phyloP scores from a whole-genome alignment of 2,888 invertebrate species.

The Idaea biselata region DNA sequence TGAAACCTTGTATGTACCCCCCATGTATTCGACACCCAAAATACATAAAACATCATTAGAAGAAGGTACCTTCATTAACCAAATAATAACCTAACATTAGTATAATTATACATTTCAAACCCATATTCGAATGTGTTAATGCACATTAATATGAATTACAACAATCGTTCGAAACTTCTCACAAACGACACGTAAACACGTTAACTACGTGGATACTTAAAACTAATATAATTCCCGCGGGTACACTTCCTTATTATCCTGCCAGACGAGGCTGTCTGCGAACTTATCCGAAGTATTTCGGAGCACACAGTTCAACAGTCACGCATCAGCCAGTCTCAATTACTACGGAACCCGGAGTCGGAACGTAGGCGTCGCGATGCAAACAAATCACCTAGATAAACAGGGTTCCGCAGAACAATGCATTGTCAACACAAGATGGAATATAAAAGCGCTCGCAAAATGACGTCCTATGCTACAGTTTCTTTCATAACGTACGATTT shows the following conservation, averaged over 20 bases:
- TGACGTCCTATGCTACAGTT: slow-evolving; percentile 40
- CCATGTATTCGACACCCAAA: too few relatives aligned
- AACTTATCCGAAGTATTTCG: slow-evolving; percentile 36
- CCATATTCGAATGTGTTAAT: background rate
- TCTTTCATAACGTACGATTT: slow-evolving; percentile 49
- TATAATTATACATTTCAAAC: background rate
- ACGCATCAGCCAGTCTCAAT: slow-evolving; percentile 58
- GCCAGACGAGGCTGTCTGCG: slow-evolving; percentile 30
- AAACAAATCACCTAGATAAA: slow-evolving; percentile 75
- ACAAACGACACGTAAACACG: slow-evolving; percentile 24
- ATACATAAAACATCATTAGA: too few relatives aligned
- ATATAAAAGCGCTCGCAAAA: slow-evolving; percentile 65
- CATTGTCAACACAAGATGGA: slow-evolving; percentile 73
- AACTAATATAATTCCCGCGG: slow-evolving; percentile 31
- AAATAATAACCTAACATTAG: background rate
- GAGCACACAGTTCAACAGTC: slow-evolving; percentile 51
- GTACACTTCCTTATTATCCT: slow-evolving; percentile 31
- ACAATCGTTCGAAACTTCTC: slow-evolving; percentile 17
- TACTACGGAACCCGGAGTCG: slow-evolving; percentile 48
- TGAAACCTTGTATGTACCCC: too few relatives aligned
- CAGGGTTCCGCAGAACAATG: slow-evolving; percentile 67
- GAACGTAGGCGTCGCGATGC: slow-evolving; percentile 56
- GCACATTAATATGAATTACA: slow-evolving; percentile 18
- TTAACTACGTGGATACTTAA: slow-evolving; percentile 28
- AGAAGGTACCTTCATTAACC: too few relatives aligned